phyloP scores from a whole-genome alignment of 2,888 invertebrate genomes.

The Blastobasis adustella region DNA sequence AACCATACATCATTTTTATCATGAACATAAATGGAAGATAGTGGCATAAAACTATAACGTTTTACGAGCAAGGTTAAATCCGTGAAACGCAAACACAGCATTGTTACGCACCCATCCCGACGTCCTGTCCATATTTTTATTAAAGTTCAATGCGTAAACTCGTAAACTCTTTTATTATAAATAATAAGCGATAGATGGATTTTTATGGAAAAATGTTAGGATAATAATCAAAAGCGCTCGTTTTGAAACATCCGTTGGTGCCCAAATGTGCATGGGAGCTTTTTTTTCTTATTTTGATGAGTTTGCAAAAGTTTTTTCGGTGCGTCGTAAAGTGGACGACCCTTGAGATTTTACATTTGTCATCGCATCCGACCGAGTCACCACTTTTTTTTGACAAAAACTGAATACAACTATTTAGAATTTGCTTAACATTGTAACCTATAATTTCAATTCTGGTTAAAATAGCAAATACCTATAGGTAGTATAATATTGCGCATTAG shows the following conservation, averaged over 20 bases:
- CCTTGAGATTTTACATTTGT: too few relatives aligned
- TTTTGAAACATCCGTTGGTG: constrained; percentile 45
- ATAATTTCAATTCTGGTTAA: too few relatives aligned
- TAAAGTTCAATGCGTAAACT: constrained; percentile 56
- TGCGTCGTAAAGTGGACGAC: not conserved
- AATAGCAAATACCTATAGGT: too few relatives aligned
- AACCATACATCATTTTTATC: constrained; percentile 1
- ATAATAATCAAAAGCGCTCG: constrained; percentile 50
- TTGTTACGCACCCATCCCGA: constrained; percentile 41
- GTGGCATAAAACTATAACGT: constrained; percentile 14
- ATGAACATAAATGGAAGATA: constrained; percentile 1
- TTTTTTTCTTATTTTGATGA: constrained; percentile 9
- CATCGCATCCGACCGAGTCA: too few relatives aligned
- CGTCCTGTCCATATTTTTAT: constrained; percentile 52
- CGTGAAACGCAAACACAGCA: constrained; percentile 43
- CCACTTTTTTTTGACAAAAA: too few relatives aligned
- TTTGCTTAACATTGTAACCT: too few relatives aligned
- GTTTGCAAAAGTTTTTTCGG: not conserved
- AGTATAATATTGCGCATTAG: too few relatives aligned
- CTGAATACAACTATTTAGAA: too few relatives aligned
- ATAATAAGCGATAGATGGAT: constrained; percentile 51
- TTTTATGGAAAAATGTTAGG: constrained; percentile 56
- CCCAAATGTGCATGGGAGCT: constrained; percentile 19
- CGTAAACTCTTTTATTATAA: constrained; percentile 66
- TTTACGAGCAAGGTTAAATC: constrained; percentile 25